Evolutionary conservation across 2,113 vertebrate species (phyloP).

Genomic region (Sorex fumeus): DNA sequence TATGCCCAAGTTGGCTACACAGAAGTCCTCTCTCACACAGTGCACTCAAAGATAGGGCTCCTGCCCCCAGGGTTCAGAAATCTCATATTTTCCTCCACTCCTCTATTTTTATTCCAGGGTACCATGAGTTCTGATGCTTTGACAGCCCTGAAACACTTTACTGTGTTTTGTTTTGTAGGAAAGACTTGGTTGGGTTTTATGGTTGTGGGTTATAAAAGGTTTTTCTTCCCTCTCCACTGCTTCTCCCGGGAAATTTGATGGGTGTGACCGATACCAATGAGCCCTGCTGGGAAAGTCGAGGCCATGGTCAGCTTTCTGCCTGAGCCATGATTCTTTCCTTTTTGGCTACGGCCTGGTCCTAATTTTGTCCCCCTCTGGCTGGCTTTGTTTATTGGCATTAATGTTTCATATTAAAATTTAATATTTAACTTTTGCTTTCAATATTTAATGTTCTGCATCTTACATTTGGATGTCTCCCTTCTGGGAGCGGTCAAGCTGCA

Average conservation of each 20-base stretch:
- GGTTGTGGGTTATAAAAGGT: slow-evolving; percentile 82
- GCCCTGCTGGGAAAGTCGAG: slow-evolving; percentile 77
- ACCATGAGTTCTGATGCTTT: slow-evolving; percentile 74
- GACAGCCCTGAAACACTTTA: slow-evolving; percentile 80
- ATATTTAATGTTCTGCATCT: slow-evolving; percentile 88
- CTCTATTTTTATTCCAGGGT: slow-evolving; percentile 80
- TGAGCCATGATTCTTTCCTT: slow-evolving; percentile 69
- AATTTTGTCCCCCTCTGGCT: slow-evolving; percentile 82
- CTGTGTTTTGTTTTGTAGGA: slow-evolving; percentile 84
- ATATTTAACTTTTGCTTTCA: slow-evolving; percentile 88
- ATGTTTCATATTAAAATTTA: slow-evolving; percentile 81
- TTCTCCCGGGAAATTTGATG: slow-evolving; percentile 77
- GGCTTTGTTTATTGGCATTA: slow-evolving; percentile 83
- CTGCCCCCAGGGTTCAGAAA: slow-evolving; percentile 75
- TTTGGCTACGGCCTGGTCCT: slow-evolving; percentile 75
- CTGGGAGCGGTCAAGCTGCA: slow-evolving; percentile 80
- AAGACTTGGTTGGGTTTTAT: slow-evolving; percentile 81
- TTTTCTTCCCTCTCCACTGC: background rate
- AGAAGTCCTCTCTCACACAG: slow-evolving; percentile 68
- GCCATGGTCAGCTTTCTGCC: slow-evolving; percentile 71
- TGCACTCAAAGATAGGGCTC: slow-evolving; percentile 77
- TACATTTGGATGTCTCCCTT: slow-evolving; percentile 86
- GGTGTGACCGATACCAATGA: slow-evolving; percentile 75
- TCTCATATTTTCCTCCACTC: slow-evolving; percentile 81
- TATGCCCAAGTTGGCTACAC: slow-evolving; percentile 63